Conservation (phyloP, 2,113 vertebrate species). For the Seriola quinqueradiata region DNA sequence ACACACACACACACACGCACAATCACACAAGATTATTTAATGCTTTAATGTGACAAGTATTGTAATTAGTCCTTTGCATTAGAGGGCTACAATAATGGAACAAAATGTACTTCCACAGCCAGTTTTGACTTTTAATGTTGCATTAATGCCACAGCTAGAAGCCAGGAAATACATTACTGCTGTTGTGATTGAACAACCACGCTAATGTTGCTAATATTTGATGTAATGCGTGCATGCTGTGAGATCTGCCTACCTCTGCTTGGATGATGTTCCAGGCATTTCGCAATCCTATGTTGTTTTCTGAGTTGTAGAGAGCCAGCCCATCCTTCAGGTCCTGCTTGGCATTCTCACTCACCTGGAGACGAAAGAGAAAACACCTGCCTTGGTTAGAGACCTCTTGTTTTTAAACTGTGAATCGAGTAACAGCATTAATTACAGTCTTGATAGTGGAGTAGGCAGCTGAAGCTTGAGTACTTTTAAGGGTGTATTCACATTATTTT, state of each 20-base stretch:
- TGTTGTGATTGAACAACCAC: slow-evolving; percentile 4
- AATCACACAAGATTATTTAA: slow-evolving; percentile 22
- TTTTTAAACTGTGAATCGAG: neutral
- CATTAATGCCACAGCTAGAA: slow-evolving; percentile 34
- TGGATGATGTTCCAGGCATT: slow-evolving; percentile 99
- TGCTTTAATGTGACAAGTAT: neutral
- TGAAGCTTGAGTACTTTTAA: neutral
- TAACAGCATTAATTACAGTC: neutral
- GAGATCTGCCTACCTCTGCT: slow-evolving; percentile 89
- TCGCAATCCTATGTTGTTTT: slow-evolving; percentile 95
- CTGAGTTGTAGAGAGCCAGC: slow-evolving; percentile 94
- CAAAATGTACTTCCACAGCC: neutral
- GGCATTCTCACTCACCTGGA: slow-evolving; percentile 94
- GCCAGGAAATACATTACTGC: slow-evolving; percentile 49
- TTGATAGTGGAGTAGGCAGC: neutral
- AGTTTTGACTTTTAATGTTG: slow-evolving; percentile 34
- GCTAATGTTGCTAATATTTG: slow-evolving; percentile 5
- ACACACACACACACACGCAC: slow-evolving; percentile 44
- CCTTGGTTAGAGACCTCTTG: slow-evolving; percentile 19
- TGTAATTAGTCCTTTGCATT: slow-evolving; percentile 26
- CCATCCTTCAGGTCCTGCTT: slow-evolving; percentile 96
- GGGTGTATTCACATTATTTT: slow-evolving; percentile 5
- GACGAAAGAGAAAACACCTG: slow-evolving; percentile 39
- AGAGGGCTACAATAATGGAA: slow-evolving; percentile 24
- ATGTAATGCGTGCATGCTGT: neutral